phyloP scores from a whole-genome alignment of 2,113 vertebrate species.

The Capra hircus region DNA sequence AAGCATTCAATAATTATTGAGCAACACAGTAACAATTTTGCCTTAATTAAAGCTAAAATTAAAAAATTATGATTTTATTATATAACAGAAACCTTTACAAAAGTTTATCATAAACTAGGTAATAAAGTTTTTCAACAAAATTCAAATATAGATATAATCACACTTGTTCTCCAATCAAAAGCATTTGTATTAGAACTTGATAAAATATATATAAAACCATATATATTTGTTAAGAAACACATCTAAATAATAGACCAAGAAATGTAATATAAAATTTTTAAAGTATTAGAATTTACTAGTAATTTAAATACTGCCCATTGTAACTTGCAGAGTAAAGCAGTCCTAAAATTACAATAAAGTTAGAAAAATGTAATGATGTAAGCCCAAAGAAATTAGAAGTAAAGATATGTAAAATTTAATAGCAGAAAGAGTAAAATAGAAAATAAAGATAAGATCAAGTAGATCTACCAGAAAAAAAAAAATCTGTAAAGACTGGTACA shows the following conservation, averaged over 20 bases:
- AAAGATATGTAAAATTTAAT: background rate
- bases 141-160: background rate
- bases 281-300: background rate
- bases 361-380: background rate
- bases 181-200: background rate
- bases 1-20: background rate
- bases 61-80: background rate
- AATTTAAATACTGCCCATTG: background rate
- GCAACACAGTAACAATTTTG: background rate
- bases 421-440: background rate
- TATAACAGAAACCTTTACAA: background rate
- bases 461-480: background rate
- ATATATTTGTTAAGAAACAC: background rate
- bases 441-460: background rate
- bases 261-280: background rate
- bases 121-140: background rate
- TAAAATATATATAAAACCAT: background rate
- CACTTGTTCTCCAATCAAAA: background rate
- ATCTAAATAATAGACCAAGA: background rate
- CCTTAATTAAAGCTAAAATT: background rate
- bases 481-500: background rate
- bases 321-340: background rate
- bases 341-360: background rate
- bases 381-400: background rate
- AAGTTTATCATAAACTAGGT: background rate